phyloP scores from a whole-genome alignment of 1,140 invertebrate genomes.

The Zaprionus ornatus region DNA sequence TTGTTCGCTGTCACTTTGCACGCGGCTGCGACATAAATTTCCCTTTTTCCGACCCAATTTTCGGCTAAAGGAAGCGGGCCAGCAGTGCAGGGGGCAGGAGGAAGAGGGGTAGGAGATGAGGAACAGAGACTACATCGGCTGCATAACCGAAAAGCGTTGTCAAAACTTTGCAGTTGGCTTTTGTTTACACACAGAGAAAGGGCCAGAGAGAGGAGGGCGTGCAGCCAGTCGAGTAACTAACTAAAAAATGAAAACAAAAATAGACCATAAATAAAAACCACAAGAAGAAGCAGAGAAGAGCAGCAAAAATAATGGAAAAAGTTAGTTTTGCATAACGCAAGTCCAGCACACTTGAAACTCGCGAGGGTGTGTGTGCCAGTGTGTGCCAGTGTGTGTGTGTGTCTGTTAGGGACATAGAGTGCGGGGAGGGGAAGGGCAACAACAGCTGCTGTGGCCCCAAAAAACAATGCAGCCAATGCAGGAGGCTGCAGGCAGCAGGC shows the following conservation, averaged over 20 bases:
- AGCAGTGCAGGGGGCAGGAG: not conserved
- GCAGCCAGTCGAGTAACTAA: slow-evolving; percentile 58
- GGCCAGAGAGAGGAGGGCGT: slow-evolving; percentile 1
- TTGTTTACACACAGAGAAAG: slow-evolving; percentile 64
- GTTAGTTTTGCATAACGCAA: slow-evolving; percentile 79
- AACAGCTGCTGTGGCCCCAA: slow-evolving; percentile 64
- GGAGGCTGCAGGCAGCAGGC: not conserved
- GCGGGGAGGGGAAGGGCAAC: slow-evolving; percentile 23
- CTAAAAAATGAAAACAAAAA: slow-evolving; percentile 78
- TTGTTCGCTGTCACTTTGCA: slow-evolving; percentile 81
- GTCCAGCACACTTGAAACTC: slow-evolving; percentile 66
- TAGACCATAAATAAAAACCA: slow-evolving; percentile 79
- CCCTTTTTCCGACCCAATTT: slow-evolving; percentile 78
- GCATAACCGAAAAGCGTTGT: slow-evolving; percentile 71
- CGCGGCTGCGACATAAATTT: slow-evolving; percentile 81
- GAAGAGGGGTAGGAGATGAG: not conserved
- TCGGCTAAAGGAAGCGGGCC: slow-evolving; percentile 19
- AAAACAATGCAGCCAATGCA: slow-evolving; percentile 48
- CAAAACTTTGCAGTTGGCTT: slow-evolving; percentile 80
- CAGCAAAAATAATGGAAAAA: slow-evolving; percentile 77
- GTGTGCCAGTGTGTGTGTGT: slow-evolving; percentile 27
- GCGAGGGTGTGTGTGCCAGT: slow-evolving; percentile 10
- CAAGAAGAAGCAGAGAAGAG: slow-evolving; percentile 51
- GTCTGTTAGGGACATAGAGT: slow-evolving; percentile 28
- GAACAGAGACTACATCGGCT: slow-evolving; percentile 39